Evolutionary conservation across 2,113 vertebrate species (phyloP), one percentile per base, ranked within the genome.

Genomic region (human (Homo sapiens)): DNA sequence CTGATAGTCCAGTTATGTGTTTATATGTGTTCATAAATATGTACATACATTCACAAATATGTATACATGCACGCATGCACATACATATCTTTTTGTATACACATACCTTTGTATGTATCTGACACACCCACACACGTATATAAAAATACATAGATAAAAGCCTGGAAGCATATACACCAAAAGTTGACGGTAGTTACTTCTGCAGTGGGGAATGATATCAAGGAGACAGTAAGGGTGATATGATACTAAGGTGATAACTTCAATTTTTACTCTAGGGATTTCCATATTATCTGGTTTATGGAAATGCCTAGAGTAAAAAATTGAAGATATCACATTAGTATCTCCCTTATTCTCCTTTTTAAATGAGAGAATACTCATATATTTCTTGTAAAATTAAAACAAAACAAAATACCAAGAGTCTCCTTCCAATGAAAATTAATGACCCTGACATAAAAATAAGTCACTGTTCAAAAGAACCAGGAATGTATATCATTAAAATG

Each of bases 251-350:
- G 22, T 86, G 85, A 52, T 23, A 80, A 3, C 57, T 93, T 93
- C 83, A 59, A 57, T 50, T 92, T 83, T 82, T 88, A 88, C 8
- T 92, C 25, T 35, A 81, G 66, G 40, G 43, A 87, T 76, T 73
- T 91, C 38, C 14, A 82, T 40, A 81, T 66, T 75, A 79, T 18
- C 43, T 90, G 30, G 61, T 89, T 12, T 43, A 64, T 30, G 16
- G 35, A 92, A 76, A 79, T 89, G 55, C 32, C 68, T 83, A n/a
- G 30, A 93, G 10, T 89, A 89, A 84, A 84, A 85, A 92, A 55
- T 61, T 64, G 85, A 93, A 94, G 61, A 4, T 82, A 27, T 57
- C 79, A 88, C 25, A 82, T 66, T 75, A 91, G 27, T n/a, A 88
- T 78, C 30, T 48, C 45, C 14, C 1, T 90, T 59, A 27, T 14